Percentiles rank a stretch among this genome's conserved stretches.
Conservation (phyloP, 2,113 vertebrate genomes). For the Calyptomena viridis region DNA sequence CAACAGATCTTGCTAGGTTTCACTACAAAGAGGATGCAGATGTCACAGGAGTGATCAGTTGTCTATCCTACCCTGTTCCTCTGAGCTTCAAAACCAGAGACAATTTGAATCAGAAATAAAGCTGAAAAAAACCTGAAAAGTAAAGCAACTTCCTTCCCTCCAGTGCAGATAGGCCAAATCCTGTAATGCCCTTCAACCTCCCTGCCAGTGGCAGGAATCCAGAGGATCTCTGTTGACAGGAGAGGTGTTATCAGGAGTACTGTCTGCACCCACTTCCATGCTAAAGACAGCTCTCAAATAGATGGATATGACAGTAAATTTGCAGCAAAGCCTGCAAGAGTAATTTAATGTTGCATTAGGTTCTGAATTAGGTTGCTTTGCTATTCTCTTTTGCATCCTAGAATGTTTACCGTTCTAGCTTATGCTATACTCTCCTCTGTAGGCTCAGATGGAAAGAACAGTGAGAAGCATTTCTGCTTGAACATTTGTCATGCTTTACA, state of each 20-base stretch:
- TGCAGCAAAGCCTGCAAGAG: not conserved
- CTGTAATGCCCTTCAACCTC: not conserved
- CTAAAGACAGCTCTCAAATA: not conserved
- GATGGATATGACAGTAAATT: not conserved
- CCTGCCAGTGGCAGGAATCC: not conserved
- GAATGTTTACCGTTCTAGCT: not conserved
- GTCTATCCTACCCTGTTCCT: not conserved
- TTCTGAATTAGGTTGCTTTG: not conserved
- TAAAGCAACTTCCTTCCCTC: not conserved
- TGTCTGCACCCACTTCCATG: not conserved
- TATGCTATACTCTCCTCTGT: not conserved
- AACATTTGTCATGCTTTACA: conserved; percentile 20
- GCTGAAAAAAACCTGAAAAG: not conserved
- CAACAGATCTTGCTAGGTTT: not conserved
- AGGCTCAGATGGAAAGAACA: not conserved
- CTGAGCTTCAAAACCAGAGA: not conserved
- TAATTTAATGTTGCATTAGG: not conserved
- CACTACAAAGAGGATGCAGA: not conserved
- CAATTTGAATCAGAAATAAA: not conserved
- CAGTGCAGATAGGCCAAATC: not conserved
- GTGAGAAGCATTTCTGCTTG: conserved; percentile 17
- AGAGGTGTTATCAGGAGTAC: not conserved
- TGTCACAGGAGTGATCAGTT: not conserved
- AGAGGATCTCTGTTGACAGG: not conserved
- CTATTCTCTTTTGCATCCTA: not conserved